A percentile compares a stretch with the other conserved stretches of the same genome.
phyloP scores from a whole-genome alignment of 2,797 vertebrate genomes.

The Mormyrus proboscirostris region DNA sequence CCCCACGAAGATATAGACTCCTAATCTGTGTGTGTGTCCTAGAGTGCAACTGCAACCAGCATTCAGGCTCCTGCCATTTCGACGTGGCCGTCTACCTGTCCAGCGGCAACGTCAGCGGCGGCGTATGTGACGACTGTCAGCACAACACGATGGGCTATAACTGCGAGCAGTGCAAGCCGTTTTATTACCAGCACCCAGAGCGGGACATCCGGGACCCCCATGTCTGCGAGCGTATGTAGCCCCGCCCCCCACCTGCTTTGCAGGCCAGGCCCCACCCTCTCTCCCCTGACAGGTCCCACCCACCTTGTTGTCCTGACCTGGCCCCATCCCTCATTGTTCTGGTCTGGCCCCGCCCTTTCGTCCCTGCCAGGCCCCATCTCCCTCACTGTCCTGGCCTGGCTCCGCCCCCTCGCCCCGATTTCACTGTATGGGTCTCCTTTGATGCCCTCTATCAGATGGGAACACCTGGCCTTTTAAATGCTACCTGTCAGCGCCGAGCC shows the following conservation, averaged over 20 bases:
- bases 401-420: neutral
- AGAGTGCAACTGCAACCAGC: slow-evolving; percentile 92
- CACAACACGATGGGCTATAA: slow-evolving; percentile 80
- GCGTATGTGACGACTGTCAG: slow-evolving; percentile 80
- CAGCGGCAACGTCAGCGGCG: slow-evolving; percentile 78
- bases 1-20: neutral
- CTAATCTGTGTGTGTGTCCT: slow-evolving; percentile 21
- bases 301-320: neutral
- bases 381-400: neutral
- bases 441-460: neutral
- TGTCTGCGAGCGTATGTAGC: slow-evolving; percentile 74
- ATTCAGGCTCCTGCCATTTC: slow-evolving; percentile 83
- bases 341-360: neutral
- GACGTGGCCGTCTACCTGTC: slow-evolving; percentile 80
- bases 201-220: slow-evolving; percentile 75
- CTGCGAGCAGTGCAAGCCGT: slow-evolving; percentile 86
- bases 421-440: neutral
- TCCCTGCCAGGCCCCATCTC: neutral
- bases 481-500: neutral
- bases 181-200: slow-evolving; percentile 87
- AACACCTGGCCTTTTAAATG: slow-evolving; percentile 14
- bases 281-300: neutral
- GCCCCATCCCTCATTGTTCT: neutral
- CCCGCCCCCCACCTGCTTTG: neutral
- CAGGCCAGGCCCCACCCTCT: neutral